Conservation (phyloP, 2,888 invertebrate species). For the Melangyna quadrimaculata region DNA sequence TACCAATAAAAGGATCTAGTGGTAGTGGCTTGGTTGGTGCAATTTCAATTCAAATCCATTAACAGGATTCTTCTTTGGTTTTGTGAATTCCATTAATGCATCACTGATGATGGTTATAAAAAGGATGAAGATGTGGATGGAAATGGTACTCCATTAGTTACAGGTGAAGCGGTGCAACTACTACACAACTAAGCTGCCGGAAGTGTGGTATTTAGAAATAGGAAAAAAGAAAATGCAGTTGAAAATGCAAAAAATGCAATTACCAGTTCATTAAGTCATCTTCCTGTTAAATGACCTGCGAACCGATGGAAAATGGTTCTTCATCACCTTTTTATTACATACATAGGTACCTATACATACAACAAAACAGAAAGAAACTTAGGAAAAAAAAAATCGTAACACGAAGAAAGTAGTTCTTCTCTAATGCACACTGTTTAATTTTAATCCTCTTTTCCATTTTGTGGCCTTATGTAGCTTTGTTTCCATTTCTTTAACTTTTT, state of each 20-base stretch:
- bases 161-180: conserved; percentile 19
- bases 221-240: conserved; percentile 6
- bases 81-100: conserved; percentile 47
- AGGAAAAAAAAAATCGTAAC: not conserved
- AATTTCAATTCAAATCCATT: conserved; percentile 65
- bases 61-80: conserved; percentile 43
- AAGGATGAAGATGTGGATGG: not conserved
- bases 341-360: too few species aligned
- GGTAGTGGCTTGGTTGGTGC: conserved; percentile 18
- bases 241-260: conserved; percentile 58
- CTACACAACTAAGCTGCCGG: conserved; percentile 1
- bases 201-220: conserved; percentile 34
- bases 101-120: conserved; percentile 3
- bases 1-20: not conserved
- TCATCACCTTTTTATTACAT: conserved; percentile 9
- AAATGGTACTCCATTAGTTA: conserved; percentile 44
- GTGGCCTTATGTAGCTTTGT: conserved; percentile 1
- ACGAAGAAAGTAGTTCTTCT: not conserved
- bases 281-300: conserved; percentile 54
- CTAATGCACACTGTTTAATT: conserved; percentile 30
- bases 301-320: conserved; percentile 43
- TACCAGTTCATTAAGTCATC: conserved; percentile 69
- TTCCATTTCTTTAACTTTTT: not conserved
- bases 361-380: not conserved
- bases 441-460: conserved; percentile 28